phyloP scores from a whole-genome alignment of 1,140 invertebrate genomes.

The Lordiphosa clarofinis region DNA sequence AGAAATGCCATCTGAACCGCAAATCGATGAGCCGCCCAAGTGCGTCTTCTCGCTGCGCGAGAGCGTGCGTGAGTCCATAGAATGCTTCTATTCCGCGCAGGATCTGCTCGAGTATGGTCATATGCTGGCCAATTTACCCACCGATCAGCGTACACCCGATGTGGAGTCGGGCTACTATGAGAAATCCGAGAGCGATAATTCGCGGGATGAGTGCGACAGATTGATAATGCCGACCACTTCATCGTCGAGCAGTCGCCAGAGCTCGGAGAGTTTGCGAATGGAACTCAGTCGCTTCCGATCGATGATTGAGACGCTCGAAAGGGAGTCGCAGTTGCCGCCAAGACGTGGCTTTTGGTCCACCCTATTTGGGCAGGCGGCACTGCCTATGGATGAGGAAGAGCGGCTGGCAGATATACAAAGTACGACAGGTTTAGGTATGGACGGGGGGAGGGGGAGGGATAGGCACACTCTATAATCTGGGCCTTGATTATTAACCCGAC shows the following conservation, averaged over 20 bases:
- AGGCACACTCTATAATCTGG: no score
- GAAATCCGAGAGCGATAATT: slow-evolving; percentile 64
- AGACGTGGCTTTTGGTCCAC: slow-evolving; percentile 49
- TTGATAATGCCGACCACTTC: slow-evolving; percentile 14
- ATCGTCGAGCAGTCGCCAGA: slow-evolving; percentile 35
- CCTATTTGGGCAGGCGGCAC: slow-evolving; percentile 42
- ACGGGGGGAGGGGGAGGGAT: no score
- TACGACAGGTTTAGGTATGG: slow-evolving; percentile 34
- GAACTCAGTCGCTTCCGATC: slow-evolving; percentile 63
- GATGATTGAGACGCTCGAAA: slow-evolving; percentile 65
- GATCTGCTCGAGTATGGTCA: slow-evolving; percentile 71
- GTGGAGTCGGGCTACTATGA: slow-evolving; percentile 73
- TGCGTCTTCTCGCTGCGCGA: slow-evolving; percentile 38
- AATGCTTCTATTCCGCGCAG: slow-evolving; percentile 72
- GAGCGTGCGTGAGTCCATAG: slow-evolving; percentile 67
- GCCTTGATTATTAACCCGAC: no score
- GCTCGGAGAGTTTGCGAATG: slow-evolving; percentile 57
- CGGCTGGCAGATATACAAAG: slow-evolving; percentile 45
- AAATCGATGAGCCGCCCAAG: slow-evolving; percentile 50
- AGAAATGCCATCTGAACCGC: slow-evolving; percentile 16
- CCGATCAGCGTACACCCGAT: slow-evolving; percentile 64
- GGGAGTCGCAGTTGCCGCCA: slow-evolving; percentile 19
- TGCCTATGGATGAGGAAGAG: slow-evolving; percentile 35
- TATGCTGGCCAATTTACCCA: slow-evolving; percentile 37
- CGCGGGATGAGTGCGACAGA: slow-evolving; percentile 54